These are phyloP conservation scores for Rambutsinella grinnellia DNA, from an alignment of 2,888 invertebrate species.

Conservation along the genomic window DNA sequence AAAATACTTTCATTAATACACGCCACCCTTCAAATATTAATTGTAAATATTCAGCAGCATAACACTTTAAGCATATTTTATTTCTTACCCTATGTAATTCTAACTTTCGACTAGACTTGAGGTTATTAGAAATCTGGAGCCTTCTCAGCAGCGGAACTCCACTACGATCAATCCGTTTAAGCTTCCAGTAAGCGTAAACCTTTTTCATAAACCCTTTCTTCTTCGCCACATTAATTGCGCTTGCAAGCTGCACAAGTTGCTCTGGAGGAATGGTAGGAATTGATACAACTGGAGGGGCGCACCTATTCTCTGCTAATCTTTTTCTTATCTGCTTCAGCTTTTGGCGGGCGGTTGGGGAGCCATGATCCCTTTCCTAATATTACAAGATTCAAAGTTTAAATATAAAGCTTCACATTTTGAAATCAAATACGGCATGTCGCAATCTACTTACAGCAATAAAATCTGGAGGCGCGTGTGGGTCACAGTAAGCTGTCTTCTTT, in stretches of 20 bases:
- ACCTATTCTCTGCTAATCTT: conserved; percentile 88
- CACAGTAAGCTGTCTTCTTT: conserved; percentile 96
- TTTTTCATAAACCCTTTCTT: conserved; percentile 89
- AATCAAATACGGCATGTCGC: background rate
- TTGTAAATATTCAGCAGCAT: no score
- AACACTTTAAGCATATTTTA: no score
- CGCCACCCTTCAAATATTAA: no score
- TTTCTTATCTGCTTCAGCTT: conserved; percentile 91
- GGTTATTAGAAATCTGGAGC: conserved; percentile 77
- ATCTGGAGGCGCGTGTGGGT: conserved; percentile 88
- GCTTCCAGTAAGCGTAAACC: conserved; percentile 95
- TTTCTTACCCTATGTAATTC: conserved; percentile 30
- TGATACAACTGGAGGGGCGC: conserved; percentile 90
- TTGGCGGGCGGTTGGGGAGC: conserved; percentile 71
- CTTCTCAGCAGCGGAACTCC: conserved; percentile 94
- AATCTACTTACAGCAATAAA: conserved; percentile 69
- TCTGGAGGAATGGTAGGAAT: conserved; percentile 94
- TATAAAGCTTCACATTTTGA: no score
- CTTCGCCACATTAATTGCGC: conserved; percentile 80
- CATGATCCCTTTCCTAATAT: conserved; percentile 43
- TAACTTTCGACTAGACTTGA: conserved; percentile 46
- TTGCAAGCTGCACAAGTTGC: conserved; percentile 87
- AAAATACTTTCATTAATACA: no score
- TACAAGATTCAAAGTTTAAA: no score
- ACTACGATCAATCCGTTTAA: conserved; percentile 93